A percentile compares a stretch with the other conserved stretches of the same genome.
Conservation (phyloP, 2,113 vertebrate genomes). For the Isurus oxyrinchus region DNA sequence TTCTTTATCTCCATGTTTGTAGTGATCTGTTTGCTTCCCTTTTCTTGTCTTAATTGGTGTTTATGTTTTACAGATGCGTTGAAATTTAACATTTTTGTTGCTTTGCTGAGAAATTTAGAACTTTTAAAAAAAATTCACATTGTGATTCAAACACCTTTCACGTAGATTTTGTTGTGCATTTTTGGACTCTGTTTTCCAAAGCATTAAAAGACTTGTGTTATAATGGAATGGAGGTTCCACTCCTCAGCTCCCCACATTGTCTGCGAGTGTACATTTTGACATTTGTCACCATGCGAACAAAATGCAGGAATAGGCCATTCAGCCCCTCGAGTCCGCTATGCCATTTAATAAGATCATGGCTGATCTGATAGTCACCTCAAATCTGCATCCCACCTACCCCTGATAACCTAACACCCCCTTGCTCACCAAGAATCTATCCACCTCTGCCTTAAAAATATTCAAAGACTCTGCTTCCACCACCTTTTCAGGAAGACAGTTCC, state of each 20-base stretch:
- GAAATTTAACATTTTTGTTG: background rate
- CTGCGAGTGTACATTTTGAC: background rate
- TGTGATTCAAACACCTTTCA: background rate
- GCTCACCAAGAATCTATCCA: no score
- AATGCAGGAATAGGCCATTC: no score
- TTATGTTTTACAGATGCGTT: background rate
- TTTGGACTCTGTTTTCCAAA: background rate
- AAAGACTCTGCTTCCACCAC: no score
- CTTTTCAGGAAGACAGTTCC: no score
- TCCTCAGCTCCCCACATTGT: background rate
- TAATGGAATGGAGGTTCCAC: background rate
- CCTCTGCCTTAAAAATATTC: no score
- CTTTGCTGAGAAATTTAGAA: background rate
- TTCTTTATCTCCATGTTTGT: background rate
- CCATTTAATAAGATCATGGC: no score
- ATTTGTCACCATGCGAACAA: background rate
- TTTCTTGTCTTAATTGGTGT: background rate
- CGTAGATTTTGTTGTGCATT: background rate
- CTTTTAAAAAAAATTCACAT: background rate
- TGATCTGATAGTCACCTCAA: no score
- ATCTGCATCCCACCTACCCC: no score
- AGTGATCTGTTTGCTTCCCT: background rate
- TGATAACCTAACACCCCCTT: no score
- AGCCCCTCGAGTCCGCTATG: no score
- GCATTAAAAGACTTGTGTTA: background rate